These are phyloP conservation scores for Rhodeus uyekii DNA, from an alignment of 2,797 vertebrate genomes.

Conservation along the genomic window DNA sequence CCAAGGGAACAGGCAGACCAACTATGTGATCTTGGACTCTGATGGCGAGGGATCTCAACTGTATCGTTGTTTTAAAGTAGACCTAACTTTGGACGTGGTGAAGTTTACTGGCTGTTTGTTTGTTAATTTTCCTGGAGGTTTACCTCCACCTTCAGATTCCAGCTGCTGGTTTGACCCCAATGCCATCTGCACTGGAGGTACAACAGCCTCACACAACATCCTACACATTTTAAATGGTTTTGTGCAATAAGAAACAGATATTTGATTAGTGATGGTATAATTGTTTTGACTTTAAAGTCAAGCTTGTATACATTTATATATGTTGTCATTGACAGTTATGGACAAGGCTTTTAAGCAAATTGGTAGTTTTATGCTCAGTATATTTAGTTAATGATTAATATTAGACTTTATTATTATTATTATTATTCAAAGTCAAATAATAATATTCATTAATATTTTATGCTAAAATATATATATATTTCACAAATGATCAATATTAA, in stretches of 20 bases:
- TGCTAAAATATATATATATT: too few species aligned
- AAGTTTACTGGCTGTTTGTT: constrained; percentile 71
- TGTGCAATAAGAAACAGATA: not conserved
- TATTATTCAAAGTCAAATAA: not conserved
- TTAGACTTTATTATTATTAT: not conserved
- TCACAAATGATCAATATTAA: not conserved
- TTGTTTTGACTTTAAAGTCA: not conserved
- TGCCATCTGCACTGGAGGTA: constrained; percentile 84
- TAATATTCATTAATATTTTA: not conserved
- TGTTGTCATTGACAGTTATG: not conserved
- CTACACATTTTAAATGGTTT: not conserved
- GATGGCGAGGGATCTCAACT: constrained; percentile 78
- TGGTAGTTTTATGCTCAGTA: not conserved
- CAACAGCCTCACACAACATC: not conserved
- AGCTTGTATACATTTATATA: not conserved
- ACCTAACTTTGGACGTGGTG: constrained; percentile 71
- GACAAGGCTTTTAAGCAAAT: not conserved
- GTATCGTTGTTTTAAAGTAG: constrained; percentile 80
- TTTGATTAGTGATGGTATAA: not conserved
- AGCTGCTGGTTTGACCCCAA: constrained; percentile 87
- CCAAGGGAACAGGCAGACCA: constrained; percentile 76
- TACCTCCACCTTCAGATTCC: constrained; percentile 81
- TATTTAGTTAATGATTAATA: not conserved
- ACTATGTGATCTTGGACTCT: constrained; percentile 86
- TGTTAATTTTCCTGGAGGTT: constrained; percentile 83